phyloP scores from a whole-genome alignment of 2,888 invertebrate genomes.

The Tolmerus cingulatus region DNA sequence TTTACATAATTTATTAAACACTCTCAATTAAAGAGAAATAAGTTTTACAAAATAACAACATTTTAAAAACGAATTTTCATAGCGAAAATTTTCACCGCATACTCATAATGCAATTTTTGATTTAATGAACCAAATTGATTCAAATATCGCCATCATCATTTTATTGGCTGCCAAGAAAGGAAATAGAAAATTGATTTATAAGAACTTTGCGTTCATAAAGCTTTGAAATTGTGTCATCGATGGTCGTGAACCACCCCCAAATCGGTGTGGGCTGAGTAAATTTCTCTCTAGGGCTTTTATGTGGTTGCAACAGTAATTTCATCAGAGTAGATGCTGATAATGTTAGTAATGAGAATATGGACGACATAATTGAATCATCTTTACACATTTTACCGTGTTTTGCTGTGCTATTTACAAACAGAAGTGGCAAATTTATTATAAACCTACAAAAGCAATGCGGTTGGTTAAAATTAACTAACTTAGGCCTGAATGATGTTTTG shows the following conservation, averaged over 20 bases:
- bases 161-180: background rate
- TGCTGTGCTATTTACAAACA: background rate
- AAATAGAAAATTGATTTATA: background rate
- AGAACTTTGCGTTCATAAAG: background rate
- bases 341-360: background rate
- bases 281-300: background rate
- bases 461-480: background rate
- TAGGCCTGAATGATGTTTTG: background rate
- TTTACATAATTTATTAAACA: no score
- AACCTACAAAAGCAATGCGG: background rate
- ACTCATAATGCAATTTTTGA: background rate
- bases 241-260: background rate
- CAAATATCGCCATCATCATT: background rate
- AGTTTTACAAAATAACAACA: background rate
- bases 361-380: background rate
- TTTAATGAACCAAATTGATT: background rate
- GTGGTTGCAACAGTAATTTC: background rate
- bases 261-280: background rate
- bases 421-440: background rate
- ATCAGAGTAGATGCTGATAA: background rate
- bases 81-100: background rate
- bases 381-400: background rate
- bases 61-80: background rate
- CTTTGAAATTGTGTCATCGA: background rate
- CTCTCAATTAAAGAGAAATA: background rate